Base-by-base conservation (phyloP, 2,113 vertebrate genomes). In the Lethenteron camtschaticum region DNA sequence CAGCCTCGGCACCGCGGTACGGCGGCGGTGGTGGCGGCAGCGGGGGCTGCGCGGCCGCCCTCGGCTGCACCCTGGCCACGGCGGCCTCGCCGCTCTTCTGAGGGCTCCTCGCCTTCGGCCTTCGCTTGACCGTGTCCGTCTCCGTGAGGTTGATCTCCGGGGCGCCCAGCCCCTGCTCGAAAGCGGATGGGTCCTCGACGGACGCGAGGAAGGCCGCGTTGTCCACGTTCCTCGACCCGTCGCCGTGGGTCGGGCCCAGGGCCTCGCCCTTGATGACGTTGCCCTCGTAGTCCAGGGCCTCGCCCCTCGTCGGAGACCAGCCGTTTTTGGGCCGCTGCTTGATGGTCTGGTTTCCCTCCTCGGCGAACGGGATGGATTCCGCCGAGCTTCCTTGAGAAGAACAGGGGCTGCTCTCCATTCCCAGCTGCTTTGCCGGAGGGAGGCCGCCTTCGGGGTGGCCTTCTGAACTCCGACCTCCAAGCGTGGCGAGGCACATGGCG, bases 61-160 rank as follows among this genome's bases (percentile, higher is more conserved):
- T 41, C 41, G 41, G 41, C 41, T 41, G 41, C 41, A 41, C 41
- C 41, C 41, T 41, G 41, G 41, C 41, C 41, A 41, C 41, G 41
- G 41, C 41, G 5, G 41, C 41, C 41, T 41, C 41, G 41, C 41
- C 41, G 41, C n/a, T 10, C 63, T 66, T 66, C 24, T 66, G 63
- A 16, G 63, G 75, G 14, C 94, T 90, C 76, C 87, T 90, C 73
- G 94, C 90, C 56, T 84, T 85, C 74, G 90, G 90, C 18, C 92
- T 77, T 7, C 92, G 83, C 73, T 96, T 96, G 63, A 96, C 92
- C 0, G 92, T 96, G 76, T 87, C 89, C 0, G 92, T 91, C 79
- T 96, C 90, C 0, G 87, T 94, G 55, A 96, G 83, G 70, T 86
- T 84, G 74, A 96, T 96, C 76, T 87, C 86, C 13, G 89, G 78